Percentiles rank a stretch among this genome's conserved stretches.
These are phyloP conservation scores for Brachionus koreanus DNA, from an alignment of 1,140 invertebrate genomes.

Conservation along the genomic window DNA sequence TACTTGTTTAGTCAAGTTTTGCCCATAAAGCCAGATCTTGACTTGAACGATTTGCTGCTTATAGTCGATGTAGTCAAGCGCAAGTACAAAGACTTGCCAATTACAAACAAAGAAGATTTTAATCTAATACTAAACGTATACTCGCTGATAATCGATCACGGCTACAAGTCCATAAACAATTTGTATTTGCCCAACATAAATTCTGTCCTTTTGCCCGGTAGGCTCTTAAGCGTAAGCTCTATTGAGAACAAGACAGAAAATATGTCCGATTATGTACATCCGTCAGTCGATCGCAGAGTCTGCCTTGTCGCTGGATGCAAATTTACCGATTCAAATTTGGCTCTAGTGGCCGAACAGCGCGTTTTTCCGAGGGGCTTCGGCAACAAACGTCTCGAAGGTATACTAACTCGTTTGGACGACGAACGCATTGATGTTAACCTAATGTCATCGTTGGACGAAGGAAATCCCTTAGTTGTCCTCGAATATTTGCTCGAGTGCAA, in stretches of 20 bases:
- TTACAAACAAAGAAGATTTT: slow-evolving; percentile 32
- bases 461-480: slow-evolving; percentile 6
- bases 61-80: background rate
- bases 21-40: background rate
- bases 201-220: background rate
- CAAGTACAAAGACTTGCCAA: background rate
- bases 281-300: slow-evolving; percentile 8
- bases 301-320: slow-evolving; percentile 18
- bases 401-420: slow-evolving; percentile 34
- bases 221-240: background rate
- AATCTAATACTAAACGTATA: slow-evolving; percentile 32
- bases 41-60: slow-evolving; percentile 8
- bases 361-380: slow-evolving; percentile 27
- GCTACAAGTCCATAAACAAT: slow-evolving; percentile 26
- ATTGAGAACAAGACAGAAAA: background rate
- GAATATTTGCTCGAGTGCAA: slow-evolving; percentile 31
- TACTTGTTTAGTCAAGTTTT: slow-evolving; percentile 4
- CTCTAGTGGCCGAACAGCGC: background rate
- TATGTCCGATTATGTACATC: slow-evolving; percentile 7
- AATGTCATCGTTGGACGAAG: slow-evolving; percentile 16
- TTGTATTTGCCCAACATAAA: slow-evolving; percentile 7
- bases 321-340: background rate
- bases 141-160: background rate
- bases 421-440: slow-evolving; percentile 1
- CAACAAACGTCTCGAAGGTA: slow-evolving; percentile 17